Percentiles rank a stretch among this genome's conserved stretches.
These are phyloP conservation scores for Mercenaria mercenaria DNA, from an alignment of 1,140 invertebrate genomes.

Conservation along the genomic window DNA sequence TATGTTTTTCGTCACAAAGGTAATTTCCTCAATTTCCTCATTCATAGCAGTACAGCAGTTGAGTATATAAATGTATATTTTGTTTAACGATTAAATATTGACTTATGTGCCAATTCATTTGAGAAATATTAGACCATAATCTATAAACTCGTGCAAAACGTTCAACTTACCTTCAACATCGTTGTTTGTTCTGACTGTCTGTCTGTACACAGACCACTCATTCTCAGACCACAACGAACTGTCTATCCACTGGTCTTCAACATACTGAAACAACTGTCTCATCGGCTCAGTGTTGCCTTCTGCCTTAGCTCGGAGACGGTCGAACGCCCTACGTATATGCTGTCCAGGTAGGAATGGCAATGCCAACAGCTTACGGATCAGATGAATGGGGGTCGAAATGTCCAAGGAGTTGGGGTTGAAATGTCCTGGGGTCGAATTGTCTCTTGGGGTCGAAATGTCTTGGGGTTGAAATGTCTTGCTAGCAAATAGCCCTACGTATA, in stretches of 20 bases:
- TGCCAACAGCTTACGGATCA: background rate
- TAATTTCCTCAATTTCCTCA: background rate
- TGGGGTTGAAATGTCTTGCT: too few species aligned
- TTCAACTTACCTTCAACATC: background rate
- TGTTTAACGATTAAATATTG: background rate
- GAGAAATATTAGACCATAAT: background rate
- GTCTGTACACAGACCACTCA: conserved; percentile 3
- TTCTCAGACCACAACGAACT: background rate
- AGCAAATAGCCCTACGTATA: too few species aligned
- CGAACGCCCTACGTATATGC: too few species aligned
- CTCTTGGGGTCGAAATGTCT: too few species aligned
- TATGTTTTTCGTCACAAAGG: too few species aligned
- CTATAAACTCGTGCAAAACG: background rate
- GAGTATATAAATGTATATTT: background rate
- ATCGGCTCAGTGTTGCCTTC: background rate
- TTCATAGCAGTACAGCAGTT: background rate
- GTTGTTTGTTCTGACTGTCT: too few species aligned
- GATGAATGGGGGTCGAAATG: too few species aligned
- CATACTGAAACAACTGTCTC: background rate
- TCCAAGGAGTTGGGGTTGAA: too few species aligned
- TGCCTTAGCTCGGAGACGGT: background rate
- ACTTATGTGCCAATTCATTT: too few species aligned
- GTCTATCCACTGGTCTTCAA: background rate
- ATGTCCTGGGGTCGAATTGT: too few species aligned
- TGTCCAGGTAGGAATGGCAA: background rate